Conservation (phyloP, 2,888 invertebrate species). For the Drosophila suboccidentalis region DNA sequence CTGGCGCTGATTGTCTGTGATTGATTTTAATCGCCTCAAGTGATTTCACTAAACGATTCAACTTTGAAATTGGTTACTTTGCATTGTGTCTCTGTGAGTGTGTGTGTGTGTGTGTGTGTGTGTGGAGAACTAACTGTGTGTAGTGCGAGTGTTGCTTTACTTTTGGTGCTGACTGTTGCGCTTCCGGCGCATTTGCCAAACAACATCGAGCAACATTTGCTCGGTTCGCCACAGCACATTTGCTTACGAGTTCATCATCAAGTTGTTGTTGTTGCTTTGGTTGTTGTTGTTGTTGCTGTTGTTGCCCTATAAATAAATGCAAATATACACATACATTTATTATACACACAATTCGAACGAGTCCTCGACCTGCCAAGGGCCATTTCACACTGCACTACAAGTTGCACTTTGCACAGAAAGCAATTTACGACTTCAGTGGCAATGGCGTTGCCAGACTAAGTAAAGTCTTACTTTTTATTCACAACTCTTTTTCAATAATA, state of each 20-base stretch:
- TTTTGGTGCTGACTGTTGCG: constrained; percentile 56
- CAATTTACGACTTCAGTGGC: neutral
- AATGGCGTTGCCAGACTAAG: neutral
- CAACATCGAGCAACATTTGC: constrained; percentile 46
- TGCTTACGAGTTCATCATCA: constrained; percentile 27
- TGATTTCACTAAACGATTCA: constrained; percentile 80
- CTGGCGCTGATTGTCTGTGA: constrained; percentile 76
- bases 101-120: constrained; percentile 14
- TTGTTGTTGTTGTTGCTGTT: constrained; percentile 17
- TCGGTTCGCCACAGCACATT: constrained; percentile 44
- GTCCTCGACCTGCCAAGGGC: constrained; percentile 24
- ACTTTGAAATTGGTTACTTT: constrained; percentile 76
- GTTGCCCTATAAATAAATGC: constrained; percentile 27
- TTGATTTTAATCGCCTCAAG: constrained; percentile 82
- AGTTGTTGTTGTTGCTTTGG: constrained; percentile 10
- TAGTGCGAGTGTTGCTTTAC: constrained; percentile 37
- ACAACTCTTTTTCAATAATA: neutral
- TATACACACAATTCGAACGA: constrained; percentile 22
- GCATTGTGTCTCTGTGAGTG: constrained; percentile 51
- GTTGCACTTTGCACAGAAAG: constrained; percentile 9
- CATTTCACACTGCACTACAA: constrained; percentile 31
- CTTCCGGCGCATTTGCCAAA: constrained; percentile 57
- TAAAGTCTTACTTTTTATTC: constrained; percentile 5
- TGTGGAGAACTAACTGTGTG: too few species aligned
- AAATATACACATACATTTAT: constrained; percentile 24